phyloP scores from a whole-genome alignment of 2,113 vertebrate genomes.

The Myrmecobius fasciatus region DNA sequence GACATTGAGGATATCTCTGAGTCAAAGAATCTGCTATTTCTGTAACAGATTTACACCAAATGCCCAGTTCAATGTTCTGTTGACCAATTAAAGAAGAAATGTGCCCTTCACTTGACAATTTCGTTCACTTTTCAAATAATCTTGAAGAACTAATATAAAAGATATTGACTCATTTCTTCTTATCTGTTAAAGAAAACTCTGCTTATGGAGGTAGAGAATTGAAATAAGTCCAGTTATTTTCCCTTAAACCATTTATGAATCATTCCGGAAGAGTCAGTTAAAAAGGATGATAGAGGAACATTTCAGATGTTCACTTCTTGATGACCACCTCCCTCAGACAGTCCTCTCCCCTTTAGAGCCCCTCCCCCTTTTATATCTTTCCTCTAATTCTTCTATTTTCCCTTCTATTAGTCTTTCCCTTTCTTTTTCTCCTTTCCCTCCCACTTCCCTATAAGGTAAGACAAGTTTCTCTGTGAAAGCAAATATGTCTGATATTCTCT shows the following conservation, averaged over 20 bases:
- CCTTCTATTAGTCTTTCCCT: too few species aligned
- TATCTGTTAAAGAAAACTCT: not conserved
- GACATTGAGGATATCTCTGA: not conserved
- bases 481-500: too few species aligned
- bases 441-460: too few species aligned
- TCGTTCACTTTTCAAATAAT: slow-evolving; percentile 12
- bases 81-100: not conserved
- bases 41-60: not conserved
- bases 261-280: not conserved
- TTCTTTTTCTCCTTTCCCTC: too few species aligned
- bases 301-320: not conserved
- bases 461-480: too few species aligned
- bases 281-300: not conserved
- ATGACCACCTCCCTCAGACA: too few species aligned
- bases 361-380: too few species aligned
- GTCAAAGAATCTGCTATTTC: not conserved
- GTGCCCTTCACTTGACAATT: not conserved
- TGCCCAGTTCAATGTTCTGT: not conserved
- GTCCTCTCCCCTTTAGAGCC: too few species aligned
- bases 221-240: not conserved
- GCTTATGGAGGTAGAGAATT: not conserved
- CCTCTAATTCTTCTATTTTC: too few species aligned
- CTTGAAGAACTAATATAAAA: not conserved
- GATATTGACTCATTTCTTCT: not conserved
- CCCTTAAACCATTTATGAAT: not conserved